phyloP scores from a whole-genome alignment of 2,888 invertebrate genomes.

The Synergus japonicus region DNA sequence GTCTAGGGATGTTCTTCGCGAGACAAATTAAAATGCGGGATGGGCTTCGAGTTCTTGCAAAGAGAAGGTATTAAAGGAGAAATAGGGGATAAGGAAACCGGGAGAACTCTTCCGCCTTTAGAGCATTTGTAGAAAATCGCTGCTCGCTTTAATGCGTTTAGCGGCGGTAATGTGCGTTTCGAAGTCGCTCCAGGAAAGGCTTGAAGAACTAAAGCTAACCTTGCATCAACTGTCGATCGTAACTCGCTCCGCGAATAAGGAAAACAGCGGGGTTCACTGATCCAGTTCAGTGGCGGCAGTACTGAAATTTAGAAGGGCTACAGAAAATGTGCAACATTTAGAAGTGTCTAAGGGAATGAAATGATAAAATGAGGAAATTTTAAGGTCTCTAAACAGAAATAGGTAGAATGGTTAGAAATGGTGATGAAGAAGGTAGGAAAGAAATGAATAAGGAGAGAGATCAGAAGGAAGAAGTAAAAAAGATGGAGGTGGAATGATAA shows the following conservation, averaged over 20 bases:
- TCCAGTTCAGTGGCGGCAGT: neutral
- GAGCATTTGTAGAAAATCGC: constrained; percentile 11
- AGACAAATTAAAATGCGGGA: constrained; percentile 15
- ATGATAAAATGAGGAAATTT: too few species aligned
- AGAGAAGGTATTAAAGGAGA: neutral
- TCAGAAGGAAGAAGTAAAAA: too few species aligned
- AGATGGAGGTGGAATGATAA: too few species aligned
- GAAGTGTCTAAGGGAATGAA: too few species aligned
- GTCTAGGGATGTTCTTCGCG: neutral
- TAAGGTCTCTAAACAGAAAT: too few species aligned
- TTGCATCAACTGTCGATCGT: constrained; percentile 47
- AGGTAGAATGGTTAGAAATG: too few species aligned
- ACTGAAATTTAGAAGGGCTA: neutral
- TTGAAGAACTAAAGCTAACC: constrained; percentile 46
- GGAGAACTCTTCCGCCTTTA: neutral
- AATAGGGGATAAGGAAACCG: neutral
- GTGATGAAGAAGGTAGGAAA: too few species aligned
- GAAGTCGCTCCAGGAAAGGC: constrained; percentile 44
- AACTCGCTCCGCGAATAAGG: constrained; percentile 34
- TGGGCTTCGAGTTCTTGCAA: neutral
- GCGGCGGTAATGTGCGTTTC: constrained; percentile 10
- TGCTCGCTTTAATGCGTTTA: constrained; percentile 22
- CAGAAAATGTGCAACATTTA: neutral
- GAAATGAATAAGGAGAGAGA: too few species aligned
- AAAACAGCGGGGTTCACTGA: constrained; percentile 14